Evolutionary conservation across 2,888 invertebrate genomes (phyloP).

Genomic region (Orthosia cruda): DNA sequence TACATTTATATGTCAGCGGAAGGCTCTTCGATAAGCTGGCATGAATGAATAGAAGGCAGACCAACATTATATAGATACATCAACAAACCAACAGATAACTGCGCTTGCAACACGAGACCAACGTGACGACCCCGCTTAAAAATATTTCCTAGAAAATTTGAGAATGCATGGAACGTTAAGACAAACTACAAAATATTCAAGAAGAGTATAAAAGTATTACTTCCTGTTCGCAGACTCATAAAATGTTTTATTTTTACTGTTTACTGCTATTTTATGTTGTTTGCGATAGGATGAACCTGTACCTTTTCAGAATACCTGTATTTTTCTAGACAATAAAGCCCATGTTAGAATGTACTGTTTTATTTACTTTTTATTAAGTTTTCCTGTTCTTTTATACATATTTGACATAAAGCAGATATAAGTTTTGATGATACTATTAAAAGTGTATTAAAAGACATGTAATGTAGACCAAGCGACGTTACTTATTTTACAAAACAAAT

Average conservation of each 20-base stretch:
- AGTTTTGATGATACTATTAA: background rate
- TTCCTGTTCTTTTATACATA: background rate
- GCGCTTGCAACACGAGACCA: no score
- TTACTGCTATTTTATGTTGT: slow-evolving; percentile 26
- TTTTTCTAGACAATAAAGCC: slow-evolving; percentile 27
- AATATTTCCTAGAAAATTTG: background rate
- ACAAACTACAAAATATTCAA: background rate
- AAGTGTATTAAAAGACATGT: background rate
- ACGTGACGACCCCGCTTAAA: no score
- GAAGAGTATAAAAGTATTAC: slow-evolving; percentile 4
- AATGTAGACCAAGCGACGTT: background rate
- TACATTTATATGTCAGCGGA: no score
- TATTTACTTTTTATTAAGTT: slow-evolving; percentile 27
- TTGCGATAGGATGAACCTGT: slow-evolving; percentile 3
- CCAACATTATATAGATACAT: no score
- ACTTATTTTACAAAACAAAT: background rate
- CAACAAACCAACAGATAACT: no score
- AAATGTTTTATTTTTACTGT: slow-evolving; percentile 45
- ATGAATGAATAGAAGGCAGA: no score
- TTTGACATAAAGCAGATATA: background rate
- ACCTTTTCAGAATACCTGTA: slow-evolving; percentile 12
- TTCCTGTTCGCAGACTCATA: slow-evolving; percentile 15
- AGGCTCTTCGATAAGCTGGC: no score
- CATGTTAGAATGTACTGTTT: slow-evolving; percentile 23
- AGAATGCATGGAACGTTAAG: background rate